These are phyloP conservation scores for Cacoxenus indagator DNA, from an alignment of 2,888 invertebrate genomes.

Conservation along the genomic window DNA sequence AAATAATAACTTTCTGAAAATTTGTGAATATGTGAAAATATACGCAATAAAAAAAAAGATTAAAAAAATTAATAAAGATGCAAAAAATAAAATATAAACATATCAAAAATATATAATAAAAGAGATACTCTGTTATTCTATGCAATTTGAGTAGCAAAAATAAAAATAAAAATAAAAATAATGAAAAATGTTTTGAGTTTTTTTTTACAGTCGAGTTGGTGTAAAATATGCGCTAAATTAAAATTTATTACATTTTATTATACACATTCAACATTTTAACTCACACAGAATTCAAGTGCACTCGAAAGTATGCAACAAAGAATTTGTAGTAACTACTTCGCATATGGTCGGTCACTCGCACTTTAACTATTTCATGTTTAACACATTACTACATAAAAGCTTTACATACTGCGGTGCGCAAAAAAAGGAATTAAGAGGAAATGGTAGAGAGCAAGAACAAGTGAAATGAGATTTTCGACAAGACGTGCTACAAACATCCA, in stretches of 20 bases:
- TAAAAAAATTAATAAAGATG: too few relatives aligned
- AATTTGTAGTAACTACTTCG: not conserved
- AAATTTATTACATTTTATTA: not conserved
- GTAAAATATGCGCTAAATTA: not conserved
- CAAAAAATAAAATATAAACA: not conserved
- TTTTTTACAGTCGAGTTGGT: not conserved
- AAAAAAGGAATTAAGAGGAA: too few relatives aligned
- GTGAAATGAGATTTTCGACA: not conserved
- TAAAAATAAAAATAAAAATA: not conserved
- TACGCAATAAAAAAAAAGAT: too few relatives aligned
- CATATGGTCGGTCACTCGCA: not conserved
- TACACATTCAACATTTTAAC: not conserved
- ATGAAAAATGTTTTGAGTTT: not conserved
- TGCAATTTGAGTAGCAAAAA: not conserved
- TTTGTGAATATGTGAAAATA: too few relatives aligned
- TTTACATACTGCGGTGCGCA: not conserved
- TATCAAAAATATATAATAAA: not conserved
- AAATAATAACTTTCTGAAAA: too few relatives aligned
- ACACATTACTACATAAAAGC: constrained; percentile 4
- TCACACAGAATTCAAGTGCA: not conserved
- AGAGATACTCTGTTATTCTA: not conserved
- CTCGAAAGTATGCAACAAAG: not conserved
- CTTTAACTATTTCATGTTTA: not conserved
- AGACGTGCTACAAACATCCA: not conserved
- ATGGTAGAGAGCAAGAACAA: not conserved